Percentiles rank a stretch among this genome's conserved stretches.
Evolutionary conservation across 2,888 invertebrate genomes (phyloP).

Genomic region (Cosmorhoe ocellata): DNA sequence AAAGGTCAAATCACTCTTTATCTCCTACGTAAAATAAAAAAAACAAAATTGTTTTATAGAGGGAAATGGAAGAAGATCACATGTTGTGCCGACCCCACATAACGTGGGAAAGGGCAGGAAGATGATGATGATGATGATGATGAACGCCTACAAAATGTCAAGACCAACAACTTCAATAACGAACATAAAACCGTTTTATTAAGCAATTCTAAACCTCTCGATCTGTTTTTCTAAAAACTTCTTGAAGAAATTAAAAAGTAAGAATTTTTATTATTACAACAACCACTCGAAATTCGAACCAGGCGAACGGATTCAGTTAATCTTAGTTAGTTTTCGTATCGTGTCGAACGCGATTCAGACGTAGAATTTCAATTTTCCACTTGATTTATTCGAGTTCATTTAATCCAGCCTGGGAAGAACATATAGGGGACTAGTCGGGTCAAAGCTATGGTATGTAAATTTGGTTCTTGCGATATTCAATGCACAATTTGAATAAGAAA

Average conservation of each 20-base stretch:
- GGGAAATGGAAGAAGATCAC: too few relatives aligned
- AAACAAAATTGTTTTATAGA: too few relatives aligned
- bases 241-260: conserved; percentile 18
- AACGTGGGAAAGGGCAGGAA: too few relatives aligned
- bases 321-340: conserved; percentile 60
- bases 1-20: too few relatives aligned
- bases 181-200: background rate
- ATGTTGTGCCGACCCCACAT: too few relatives aligned
- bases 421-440: conserved; percentile 19
- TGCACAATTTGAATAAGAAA: background rate
- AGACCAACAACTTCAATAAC: background rate
- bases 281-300: conserved; percentile 49
- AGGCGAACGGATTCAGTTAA: conserved; percentile 55
- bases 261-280: conserved; percentile 32
- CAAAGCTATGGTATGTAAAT: conserved; percentile 13
- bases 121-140: background rate
- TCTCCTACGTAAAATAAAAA: too few relatives aligned
- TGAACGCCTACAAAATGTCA: background rate
- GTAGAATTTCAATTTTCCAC: conserved; percentile 72
- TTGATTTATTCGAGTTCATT: conserved; percentile 69
- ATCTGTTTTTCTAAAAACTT: conserved; percentile 2
- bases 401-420: conserved; percentile 45
- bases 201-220: background rate
- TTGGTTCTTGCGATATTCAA: conserved; percentile 8
- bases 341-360: conserved; percentile 35